phyloP scores from a whole-genome alignment of 1,140 invertebrate species.

The Halesus radiatus region DNA sequence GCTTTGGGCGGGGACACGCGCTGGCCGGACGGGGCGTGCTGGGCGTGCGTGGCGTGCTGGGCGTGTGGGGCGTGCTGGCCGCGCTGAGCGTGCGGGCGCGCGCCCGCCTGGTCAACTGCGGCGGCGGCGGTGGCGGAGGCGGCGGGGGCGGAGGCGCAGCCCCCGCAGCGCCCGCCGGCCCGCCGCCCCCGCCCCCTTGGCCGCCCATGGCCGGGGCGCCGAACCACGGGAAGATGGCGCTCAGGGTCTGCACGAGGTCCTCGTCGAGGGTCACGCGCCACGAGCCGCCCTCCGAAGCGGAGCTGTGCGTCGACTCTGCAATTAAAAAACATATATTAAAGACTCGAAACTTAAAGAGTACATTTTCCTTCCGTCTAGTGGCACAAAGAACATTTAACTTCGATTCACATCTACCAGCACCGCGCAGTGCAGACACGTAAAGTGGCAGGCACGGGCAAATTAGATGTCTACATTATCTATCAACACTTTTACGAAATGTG shows the following conservation, averaged over 20 bases:
- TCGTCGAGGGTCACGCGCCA: constrained; percentile 92
- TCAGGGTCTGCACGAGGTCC: constrained; percentile 90
- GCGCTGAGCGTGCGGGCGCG: constrained; percentile 46
- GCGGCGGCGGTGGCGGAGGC: constrained; percentile 38
- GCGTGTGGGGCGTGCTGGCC: constrained; percentile 18
- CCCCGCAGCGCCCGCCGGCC: constrained; percentile 61
- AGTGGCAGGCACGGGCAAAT: no score
- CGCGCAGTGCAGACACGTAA: no score
- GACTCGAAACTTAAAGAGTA: no score
- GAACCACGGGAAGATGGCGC: constrained; percentile 93
- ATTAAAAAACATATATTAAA: constrained; percentile 56
- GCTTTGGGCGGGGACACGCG: constrained; percentile 87
- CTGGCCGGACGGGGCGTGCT: constrained; percentile 61
- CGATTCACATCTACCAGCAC: no score
- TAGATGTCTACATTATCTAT: no score
- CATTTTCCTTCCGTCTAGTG: no score
- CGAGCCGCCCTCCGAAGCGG: constrained; percentile 77
- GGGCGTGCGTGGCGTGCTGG: constrained; percentile 30
- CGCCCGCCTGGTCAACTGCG: constrained; percentile 46
- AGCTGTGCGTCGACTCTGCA: constrained; percentile 82
- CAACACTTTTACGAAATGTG: no score
- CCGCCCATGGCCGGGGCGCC: constrained; percentile 68
- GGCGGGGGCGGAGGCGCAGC: constrained; percentile 58
- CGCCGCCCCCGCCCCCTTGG: constrained; percentile 60
- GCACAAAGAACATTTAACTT: no score